These are phyloP conservation scores for Myotis pilosus DNA, from an alignment of 2,797 vertebrate genomes.

Conservation along the genomic window DNA sequence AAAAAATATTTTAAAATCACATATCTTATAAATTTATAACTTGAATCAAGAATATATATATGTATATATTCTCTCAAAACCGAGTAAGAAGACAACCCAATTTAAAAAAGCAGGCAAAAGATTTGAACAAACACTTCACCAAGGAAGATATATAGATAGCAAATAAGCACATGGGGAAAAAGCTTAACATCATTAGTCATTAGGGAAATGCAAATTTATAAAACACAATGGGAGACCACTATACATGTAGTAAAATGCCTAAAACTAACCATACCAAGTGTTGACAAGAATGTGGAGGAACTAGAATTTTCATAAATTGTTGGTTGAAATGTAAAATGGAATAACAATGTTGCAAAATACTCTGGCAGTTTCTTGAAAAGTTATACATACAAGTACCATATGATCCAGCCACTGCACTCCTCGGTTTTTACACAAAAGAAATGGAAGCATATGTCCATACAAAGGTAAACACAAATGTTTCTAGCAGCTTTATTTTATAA, in stretches of 20 bases:
- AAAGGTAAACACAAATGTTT: conserved; percentile 34
- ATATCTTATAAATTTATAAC: conserved; percentile 8
- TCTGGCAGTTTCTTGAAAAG: background rate
- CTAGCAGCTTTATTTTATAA: conserved; percentile 9
- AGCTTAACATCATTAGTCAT: background rate
- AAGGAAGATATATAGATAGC: background rate
- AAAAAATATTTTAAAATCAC: conserved; percentile 9
- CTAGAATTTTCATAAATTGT: background rate
- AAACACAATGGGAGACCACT: background rate
- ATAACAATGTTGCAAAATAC: background rate
- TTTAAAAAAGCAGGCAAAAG: background rate
- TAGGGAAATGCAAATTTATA: conserved; percentile 1
- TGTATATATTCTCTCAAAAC: background rate
- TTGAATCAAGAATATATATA: background rate
- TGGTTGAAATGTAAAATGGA: conserved; percentile 7
- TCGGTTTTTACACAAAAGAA: background rate
- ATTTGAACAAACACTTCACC: background rate
- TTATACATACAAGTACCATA: background rate
- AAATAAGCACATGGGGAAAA: background rate
- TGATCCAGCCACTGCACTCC: background rate
- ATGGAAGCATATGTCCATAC: background rate
- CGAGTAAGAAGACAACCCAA: background rate
- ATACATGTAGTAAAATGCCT: background rate
- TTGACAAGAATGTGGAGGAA: background rate
- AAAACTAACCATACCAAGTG: background rate